Conservation (phyloP, 2,797 vertebrate genomes). For the Linurgus olivaceus region DNA sequence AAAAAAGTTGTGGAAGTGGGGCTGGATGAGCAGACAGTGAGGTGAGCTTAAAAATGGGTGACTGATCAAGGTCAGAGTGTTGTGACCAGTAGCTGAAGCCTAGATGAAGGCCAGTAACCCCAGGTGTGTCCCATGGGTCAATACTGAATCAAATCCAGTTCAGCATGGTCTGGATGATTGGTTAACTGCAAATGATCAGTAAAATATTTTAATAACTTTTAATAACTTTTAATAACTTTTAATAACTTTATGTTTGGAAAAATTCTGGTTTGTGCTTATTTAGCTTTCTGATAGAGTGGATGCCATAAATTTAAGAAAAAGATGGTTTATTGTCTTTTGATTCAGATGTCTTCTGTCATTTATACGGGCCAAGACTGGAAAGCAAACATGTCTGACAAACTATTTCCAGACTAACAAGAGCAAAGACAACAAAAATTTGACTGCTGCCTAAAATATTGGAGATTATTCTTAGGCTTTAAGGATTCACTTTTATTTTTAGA, state of each 20-base stretch:
- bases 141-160: not conserved
- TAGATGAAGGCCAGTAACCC: not conserved
- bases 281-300: slow-evolving; percentile 23
- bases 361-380: slow-evolving; percentile 15
- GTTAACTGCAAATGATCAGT: not conserved
- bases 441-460: slow-evolving; percentile 22
- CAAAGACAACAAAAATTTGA: slow-evolving; percentile 29
- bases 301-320: slow-evolving; percentile 27
- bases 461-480: slow-evolving; percentile 48
- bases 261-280: not conserved
- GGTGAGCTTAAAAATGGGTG: not conserved
- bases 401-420: slow-evolving; percentile 43
- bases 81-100: not conserved
- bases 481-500: slow-evolving; percentile 49
- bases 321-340: not conserved
- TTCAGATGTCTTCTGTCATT: slow-evolving; percentile 55
- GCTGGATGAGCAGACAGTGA: not conserved
- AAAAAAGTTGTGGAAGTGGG: not conserved
- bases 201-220: not conserved
- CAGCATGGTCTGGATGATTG: not conserved
- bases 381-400: slow-evolving; percentile 40
- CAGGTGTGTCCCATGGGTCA: not conserved
- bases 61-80: not conserved
- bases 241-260: not conserved
- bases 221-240: not conserved